Base-by-base conservation (phyloP, 1,140 invertebrate species). In the Goniozus legneri region DNA sequence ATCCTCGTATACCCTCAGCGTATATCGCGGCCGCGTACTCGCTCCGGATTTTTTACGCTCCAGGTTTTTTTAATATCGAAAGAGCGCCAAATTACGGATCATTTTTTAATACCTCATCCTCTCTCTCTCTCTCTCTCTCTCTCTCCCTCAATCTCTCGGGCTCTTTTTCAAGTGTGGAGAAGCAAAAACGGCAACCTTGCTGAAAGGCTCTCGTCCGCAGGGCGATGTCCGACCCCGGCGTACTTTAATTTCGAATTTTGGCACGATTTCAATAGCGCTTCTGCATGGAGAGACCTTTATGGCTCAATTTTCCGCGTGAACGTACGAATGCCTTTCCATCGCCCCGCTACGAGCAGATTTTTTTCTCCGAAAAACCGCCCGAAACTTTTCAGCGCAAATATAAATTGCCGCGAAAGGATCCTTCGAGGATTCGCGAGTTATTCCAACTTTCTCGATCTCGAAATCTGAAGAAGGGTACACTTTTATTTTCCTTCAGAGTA, bases 221-320 rank as follows among this genome's bases (percentile, higher is more conserved):
- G 37, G 21, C 40, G 8, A 24, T 41, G 14, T 27, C 32, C 24
- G 24, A 27, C 21, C 31, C 13, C 20, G 22, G 37, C 24, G 14
- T 10, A 27, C n/a, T 52, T 52, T 52, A 52, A 48, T 52, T 52
- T 52, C 33, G 16, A 38, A 52, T 43, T n/a, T 48, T 52, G 50
- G 45, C 46, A 52, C 46, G 19, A 36, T 42, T 52, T 52, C 50
- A 52, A 48, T 52, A 27, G 38, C 46, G 14, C 14, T 35, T 13
- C 33, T 20, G 18, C 41, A 33, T 19, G 33, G 36, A 20, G 8
- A 33, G 19, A 24, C 22, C 18, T 42, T 42, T 35, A 22, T 31
- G 38, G 10, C 38, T 52, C 38, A 42, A 37, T 52, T 47, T 42
- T 42, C 20, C 47, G 45, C 31, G 21, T 41, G 34, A 40, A 35